Evolutionary conservation across 2,797 vertebrate species (phyloP), one percentile per base, ranked within the genome.

Genomic region (Diplodus sargus): DNA sequence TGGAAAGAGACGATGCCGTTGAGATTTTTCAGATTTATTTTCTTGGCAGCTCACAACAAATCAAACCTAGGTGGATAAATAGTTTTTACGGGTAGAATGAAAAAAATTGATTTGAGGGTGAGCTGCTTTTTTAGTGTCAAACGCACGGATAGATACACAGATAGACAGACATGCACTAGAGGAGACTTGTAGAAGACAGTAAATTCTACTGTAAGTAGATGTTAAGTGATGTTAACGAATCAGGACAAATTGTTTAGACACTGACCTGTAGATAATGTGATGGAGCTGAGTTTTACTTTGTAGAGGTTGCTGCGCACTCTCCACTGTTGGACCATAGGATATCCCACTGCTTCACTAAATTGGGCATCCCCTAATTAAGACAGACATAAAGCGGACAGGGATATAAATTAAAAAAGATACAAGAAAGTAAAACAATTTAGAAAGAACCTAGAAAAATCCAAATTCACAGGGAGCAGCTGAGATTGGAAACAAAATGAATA

Each of bases 281-380:
- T 98, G 84, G 97, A 96, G 90, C 96, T 99, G 79, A 99, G 97
- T 85, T 98, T 99, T 89, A 99, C 98, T 74, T 95, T 97, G 94
- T 99, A 99, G 48, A 99, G 95, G 91, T 99, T 99, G 94, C 98
- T 99, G 43, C 97, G 94, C 30, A 99, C 98, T 58, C 96, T 92
- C 98, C 98, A 99, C 85, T 97, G 97, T 82, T 99, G 98, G 54
- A 99, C 95, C 97, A 99, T 98, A 10, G 98, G 98, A 86, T 99
- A 99, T 1, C 98, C 98, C 85, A 96, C 97, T 0, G 98, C 98
- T 80, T 99, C 98, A 0, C 96, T 98, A 1, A 98, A 98, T 62
- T 97, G 96, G 74, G 97, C 95, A 20, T 99, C 96, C 5, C 97
- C 98, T 99, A 42, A 62, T 20, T 67, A 25, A 56, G 20, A 75